A percentile compares a stretch with the other conserved stretches of the same genome.
Conservation (phyloP, 2,797 vertebrate genomes). For the Glyptemys insculpta region DNA sequence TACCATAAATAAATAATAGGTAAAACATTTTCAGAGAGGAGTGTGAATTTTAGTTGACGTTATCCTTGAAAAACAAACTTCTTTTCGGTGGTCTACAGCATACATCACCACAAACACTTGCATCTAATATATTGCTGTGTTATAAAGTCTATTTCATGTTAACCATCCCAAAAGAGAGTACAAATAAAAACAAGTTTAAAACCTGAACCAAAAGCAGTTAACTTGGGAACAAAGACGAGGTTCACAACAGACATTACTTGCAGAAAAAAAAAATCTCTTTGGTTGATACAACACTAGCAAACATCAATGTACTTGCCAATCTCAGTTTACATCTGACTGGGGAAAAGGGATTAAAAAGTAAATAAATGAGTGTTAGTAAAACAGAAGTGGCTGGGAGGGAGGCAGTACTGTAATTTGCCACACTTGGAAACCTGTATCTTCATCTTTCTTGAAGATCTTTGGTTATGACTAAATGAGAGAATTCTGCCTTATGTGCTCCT, state of each 20-base stretch:
- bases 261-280: too few relatives aligned
- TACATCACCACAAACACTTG: background rate
- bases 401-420: background rate
- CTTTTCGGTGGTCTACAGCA: background rate
- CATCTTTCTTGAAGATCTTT: background rate
- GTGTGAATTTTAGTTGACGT: too few relatives aligned
- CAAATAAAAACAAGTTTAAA: too few relatives aligned
- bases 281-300: too few relatives aligned
- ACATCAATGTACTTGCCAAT: background rate
- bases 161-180: too few relatives aligned
- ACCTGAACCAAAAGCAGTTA: too few relatives aligned
- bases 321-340: background rate
- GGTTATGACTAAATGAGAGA: accelerated
- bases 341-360: background rate
- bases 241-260: too few relatives aligned
- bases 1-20: too few relatives aligned
- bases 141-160: too few relatives aligned
- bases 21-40: too few relatives aligned
- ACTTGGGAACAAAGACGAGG: too few relatives aligned
- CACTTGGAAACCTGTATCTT: too few relatives aligned
- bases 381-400: background rate
- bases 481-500: background rate
- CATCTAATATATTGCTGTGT: background rate
- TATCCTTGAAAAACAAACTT: background rate
- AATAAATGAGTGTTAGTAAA: background rate